A percentile compares a stretch with the other conserved stretches of the same genome.
Conservation (phyloP, 2,888 invertebrate species). For the Ichneumoninae sp. region DNA sequence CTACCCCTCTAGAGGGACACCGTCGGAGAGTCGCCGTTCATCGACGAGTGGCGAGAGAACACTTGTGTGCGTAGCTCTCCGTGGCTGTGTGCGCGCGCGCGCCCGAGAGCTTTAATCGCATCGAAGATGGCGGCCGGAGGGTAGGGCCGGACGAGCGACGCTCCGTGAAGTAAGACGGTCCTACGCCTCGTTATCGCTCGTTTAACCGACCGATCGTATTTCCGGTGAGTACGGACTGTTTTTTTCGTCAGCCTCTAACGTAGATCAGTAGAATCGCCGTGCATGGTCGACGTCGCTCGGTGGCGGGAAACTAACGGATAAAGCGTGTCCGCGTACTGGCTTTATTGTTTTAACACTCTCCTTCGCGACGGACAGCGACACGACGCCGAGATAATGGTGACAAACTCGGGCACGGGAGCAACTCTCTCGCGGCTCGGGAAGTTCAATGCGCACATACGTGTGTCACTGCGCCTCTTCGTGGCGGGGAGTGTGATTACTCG, state of each 20-base stretch:
- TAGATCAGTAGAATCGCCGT: not conserved
- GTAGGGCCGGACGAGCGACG: slow-evolving; percentile 76
- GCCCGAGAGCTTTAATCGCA: slow-evolving; percentile 70
- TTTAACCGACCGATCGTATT: slow-evolving; percentile 7
- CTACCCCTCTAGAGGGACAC: slow-evolving; percentile 49
- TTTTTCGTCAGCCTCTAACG: slow-evolving; percentile 1
- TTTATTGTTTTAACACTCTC: not conserved
- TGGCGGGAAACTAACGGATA: not conserved
- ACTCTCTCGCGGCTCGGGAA: slow-evolving; percentile 76
- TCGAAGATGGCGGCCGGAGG: slow-evolving; percentile 82
- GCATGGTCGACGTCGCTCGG: slow-evolving; percentile 13
- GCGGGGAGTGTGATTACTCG: slow-evolving; percentile 4
- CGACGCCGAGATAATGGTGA: slow-evolving; percentile 65
- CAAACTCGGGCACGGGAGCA: slow-evolving; percentile 67
- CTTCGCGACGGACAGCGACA: slow-evolving; percentile 28
- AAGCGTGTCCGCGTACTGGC: slow-evolving; percentile 7
- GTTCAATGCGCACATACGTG: slow-evolving; percentile 83
- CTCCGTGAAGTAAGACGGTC: slow-evolving; percentile 68
- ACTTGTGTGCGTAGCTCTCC: not conserved
- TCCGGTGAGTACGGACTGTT: slow-evolving; percentile 67
- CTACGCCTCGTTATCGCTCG: slow-evolving; percentile 33
- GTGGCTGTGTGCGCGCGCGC: slow-evolving; percentile 29
- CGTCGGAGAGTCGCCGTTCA: slow-evolving; percentile 4
- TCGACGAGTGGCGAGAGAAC: slow-evolving; percentile 1
- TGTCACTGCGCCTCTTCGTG: slow-evolving; percentile 68